Evolutionary conservation across 2,797 vertebrate species (phyloP), one percentile per base, ranked within the genome.

Genomic region (Tapirus indicus): DNA sequence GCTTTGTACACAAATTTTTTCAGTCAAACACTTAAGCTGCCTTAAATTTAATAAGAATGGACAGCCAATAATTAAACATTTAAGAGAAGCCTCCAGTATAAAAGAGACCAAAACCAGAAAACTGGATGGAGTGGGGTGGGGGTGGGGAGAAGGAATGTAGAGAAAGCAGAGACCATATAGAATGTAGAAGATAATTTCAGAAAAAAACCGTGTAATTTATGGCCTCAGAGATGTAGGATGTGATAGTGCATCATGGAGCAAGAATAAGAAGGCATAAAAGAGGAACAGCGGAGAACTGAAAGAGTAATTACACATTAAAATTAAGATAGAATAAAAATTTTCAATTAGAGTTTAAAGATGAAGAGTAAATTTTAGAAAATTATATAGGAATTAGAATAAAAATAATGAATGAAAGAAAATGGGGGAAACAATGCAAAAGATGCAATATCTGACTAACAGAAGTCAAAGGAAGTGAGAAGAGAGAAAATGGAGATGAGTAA

Each of bases 281-380:
- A 83, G 29, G 18, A 87, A 47, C 18, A 11, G 17, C 11, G 38
- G 74, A 77, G 20, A 95, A 47, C 41, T 41, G 38, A 83, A 77
- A 41, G 11, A 25, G 21, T 35, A 52, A 32, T 72, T 52, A 62
- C 41, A 95, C 60, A 66, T 71, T 44, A 77, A 75, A 84, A 91
- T 85, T 23, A 72, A 72, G 25, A 27, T 32, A 86, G 52, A 14
- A 66, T 35, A 47, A 27, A 72, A 74, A 7, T 2, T 35, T 93
- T 92, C 68, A 90, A 4, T 44, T 75, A 6, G 44, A 66, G n/a
- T 85, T 96, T 85, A 62, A 56, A 72, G 32, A 0, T 75, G 32
- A 82, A 95, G 21, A 27, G 7, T 60, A 72, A 27, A 47, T 66
- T 94, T 92, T 60, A 90, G 47, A 66, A 89, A 94, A 78, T 86